phyloP scores from a whole-genome alignment of 2,888 invertebrate species.

The Petrolisthes manimaculis region DNA sequence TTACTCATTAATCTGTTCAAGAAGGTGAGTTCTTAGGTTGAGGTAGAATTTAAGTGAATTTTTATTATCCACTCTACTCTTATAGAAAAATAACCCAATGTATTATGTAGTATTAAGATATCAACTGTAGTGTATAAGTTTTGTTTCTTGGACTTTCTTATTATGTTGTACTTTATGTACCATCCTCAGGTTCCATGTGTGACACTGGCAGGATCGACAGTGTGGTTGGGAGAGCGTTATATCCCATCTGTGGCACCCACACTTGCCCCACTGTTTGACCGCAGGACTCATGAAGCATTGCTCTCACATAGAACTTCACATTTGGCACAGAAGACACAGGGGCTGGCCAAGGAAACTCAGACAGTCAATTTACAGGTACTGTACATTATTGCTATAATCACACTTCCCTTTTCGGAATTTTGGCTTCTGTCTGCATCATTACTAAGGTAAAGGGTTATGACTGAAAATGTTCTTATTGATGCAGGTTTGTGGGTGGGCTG shows the following conservation, averaged over 20 bases:
- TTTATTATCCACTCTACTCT: background rate
- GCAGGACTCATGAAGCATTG: slow-evolving; percentile 50
- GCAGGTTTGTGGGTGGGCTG: slow-evolving; percentile 57
- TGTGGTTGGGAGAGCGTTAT: slow-evolving; percentile 61
- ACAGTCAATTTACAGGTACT: slow-evolving; percentile 45
- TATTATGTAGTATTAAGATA: background rate
- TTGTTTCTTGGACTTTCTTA: background rate
- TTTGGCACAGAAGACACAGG: slow-evolving; percentile 40
- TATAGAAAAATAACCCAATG: background rate
- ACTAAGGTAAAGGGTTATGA: background rate
- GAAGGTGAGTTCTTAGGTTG: slow-evolving; percentile 43
- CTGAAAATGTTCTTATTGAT: background rate
- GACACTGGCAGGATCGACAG: slow-evolving; percentile 46
- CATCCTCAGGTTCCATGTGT: slow-evolving; percentile 56
- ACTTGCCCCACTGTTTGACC: slow-evolving; percentile 48
- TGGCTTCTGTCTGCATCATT: background rate
- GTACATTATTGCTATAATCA: background rate
- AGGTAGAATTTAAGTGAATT: background rate
- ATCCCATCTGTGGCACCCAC: slow-evolving; percentile 44
- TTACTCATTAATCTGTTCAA: slow-evolving; percentile 45
- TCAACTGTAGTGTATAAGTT: no score
- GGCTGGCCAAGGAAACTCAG: slow-evolving; percentile 52
- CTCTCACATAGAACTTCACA: slow-evolving; percentile 38
- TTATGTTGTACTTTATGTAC: no score
- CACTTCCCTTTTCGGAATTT: background rate